A percentile compares a stretch with the other conserved stretches of the same genome.
Conservation (phyloP, 2,113 vertebrate species). For the Neotragus moschatus region DNA sequence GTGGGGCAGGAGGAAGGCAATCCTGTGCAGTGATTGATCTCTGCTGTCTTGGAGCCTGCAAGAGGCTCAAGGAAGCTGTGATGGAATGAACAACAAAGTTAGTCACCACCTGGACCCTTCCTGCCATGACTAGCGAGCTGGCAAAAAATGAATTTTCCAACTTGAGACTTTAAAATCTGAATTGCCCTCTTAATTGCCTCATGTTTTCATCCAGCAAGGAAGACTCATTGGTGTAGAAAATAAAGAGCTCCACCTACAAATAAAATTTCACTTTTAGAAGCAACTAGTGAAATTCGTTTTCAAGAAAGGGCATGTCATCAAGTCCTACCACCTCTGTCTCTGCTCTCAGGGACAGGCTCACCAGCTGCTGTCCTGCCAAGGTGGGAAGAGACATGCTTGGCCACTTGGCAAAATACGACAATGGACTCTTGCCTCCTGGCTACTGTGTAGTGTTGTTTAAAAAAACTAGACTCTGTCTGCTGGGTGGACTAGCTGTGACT, state of each 20-base stretch:
- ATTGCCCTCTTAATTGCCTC: background rate
- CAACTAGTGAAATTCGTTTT: background rate
- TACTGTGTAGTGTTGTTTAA: background rate
- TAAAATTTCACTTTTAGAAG: background rate
- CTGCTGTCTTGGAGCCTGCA: background rate
- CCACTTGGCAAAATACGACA: background rate
- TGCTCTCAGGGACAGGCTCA: background rate
- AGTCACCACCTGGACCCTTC: slow-evolving; percentile 47
- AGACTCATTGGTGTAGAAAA: background rate
- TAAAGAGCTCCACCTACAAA: background rate
- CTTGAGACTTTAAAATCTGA: slow-evolving; percentile 48
- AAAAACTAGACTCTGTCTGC: background rate
- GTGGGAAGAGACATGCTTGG: background rate
- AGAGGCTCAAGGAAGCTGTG: background rate
- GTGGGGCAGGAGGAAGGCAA: background rate
- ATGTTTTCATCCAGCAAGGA: background rate
- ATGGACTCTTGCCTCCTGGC: background rate
- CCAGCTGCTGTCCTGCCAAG: background rate
- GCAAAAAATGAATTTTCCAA: slow-evolving; percentile 70
- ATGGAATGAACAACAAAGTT: slow-evolving; percentile 9
- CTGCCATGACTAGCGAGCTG: slow-evolving; percentile 58
- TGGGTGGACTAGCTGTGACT: background rate
- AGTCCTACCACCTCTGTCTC: background rate
- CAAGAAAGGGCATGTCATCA: background rate
- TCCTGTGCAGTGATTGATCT: rapidly evolving